Evolutionary conservation across 1,140 invertebrate genomes (phyloP), one percentile per base, ranked within the genome.

Genomic region (Solen grandis): DNA sequence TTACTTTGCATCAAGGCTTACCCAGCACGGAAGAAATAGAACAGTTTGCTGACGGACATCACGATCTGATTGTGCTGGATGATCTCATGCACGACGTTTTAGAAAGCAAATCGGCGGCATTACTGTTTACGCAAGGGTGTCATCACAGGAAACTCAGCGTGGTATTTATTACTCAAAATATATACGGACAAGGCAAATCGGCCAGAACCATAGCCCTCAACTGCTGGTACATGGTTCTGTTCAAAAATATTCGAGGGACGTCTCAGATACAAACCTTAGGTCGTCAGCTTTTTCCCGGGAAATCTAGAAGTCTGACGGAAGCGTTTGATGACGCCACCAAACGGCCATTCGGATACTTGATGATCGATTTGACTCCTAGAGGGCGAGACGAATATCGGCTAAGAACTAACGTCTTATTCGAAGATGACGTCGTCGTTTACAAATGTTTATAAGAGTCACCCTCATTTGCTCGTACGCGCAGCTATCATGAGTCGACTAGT

Each of bases 121-220:
- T 75, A 29, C 19, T 75, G 16, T 75, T 75, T 25, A 75, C 72
- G 16, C 72, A 75, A 63, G 72, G 72, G 0, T 62, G 57, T 63
- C 72, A 75, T 27, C 72, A 75, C 29, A 60, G 25, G 14, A 16
- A 31, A 0, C 8, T 75, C 0, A 38, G 31, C 22, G 72, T 75
- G 1, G 63, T 75, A 36, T 35, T 75, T 33, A 62, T 75, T n/a
- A 62, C 57, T 3, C 72, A 75, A n/a, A 60, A 75, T 27, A 10
- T 75, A 19, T 75, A 62, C 22, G 19, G 25, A 0, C 50, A 52
- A 29, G 72, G 55, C 25, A 62, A 75, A 27, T 13, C 5, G 4
- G 72, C 57, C 29, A 41, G 72, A 63, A 75, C 72, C 0, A 75
- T 75, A 2, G 59, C 59, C 8, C 29, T 75, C 2, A 75, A 63